These are phyloP conservation scores for Zaprionus obscuricornis DNA, from an alignment of 2,888 invertebrate species.

Conservation along the genomic window DNA sequence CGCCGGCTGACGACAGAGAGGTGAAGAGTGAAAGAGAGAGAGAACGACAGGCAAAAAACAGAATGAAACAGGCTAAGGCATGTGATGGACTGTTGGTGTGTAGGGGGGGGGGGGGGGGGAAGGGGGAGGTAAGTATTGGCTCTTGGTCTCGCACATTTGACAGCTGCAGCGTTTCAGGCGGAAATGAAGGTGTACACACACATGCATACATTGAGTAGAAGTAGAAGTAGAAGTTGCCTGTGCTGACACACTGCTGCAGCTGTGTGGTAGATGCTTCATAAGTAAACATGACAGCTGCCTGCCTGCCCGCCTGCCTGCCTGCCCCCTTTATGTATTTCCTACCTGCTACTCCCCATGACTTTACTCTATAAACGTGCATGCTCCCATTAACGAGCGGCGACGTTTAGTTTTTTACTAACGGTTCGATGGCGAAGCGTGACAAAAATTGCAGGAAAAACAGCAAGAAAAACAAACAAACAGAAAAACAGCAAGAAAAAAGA, in stretches of 20 bases:
- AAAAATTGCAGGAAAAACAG: slow-evolving; percentile 29
- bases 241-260: slow-evolving; percentile 3
- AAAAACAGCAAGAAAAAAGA: slow-evolving; percentile 36
- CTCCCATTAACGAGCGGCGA: slow-evolving; percentile 66
- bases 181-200: slow-evolving; percentile 50
- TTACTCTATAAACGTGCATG: slow-evolving; percentile 25
- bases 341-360: neutral
- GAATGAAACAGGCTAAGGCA: too few relatives aligned
- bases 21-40: too few relatives aligned
- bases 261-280: slow-evolving; percentile 41
- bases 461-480: slow-evolving; percentile 21
- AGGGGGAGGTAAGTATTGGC: neutral
- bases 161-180: slow-evolving; percentile 54
- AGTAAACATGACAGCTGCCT: slow-evolving; percentile 54
- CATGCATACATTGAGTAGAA: neutral
- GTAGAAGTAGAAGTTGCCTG: too few relatives aligned
- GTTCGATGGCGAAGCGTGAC: slow-evolving; percentile 70
- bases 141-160: slow-evolving; percentile 51
- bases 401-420: slow-evolving; percentile 39
- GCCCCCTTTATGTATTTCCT: too few relatives aligned
- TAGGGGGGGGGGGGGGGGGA: neutral
- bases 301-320: neutral
- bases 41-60: too few relatives aligned
- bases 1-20: too few relatives aligned
- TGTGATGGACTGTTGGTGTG: neutral